Evolutionary conservation across 2,113 vertebrate species (phyloP).

Genomic region (Crocuta crocuta): DNA sequence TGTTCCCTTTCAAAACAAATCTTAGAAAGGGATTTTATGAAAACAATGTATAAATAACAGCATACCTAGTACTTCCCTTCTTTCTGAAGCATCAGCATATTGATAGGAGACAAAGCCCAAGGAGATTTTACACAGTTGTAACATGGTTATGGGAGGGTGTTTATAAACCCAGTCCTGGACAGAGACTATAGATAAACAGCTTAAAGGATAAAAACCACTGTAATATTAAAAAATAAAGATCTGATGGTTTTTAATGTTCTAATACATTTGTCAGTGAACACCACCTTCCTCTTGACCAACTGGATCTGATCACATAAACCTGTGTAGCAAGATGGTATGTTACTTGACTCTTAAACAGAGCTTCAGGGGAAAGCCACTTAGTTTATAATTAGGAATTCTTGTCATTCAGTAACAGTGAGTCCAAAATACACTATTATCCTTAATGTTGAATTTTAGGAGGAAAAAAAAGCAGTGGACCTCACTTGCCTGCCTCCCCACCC

Average conservation of each 20-base stretch:
- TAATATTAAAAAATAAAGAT: conserved; percentile 33
- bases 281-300: conserved; percentile 39
- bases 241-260: conserved; percentile 28
- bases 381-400: conserved; percentile 63
- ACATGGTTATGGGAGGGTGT: not conserved
- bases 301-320: not conserved
- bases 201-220: conserved; percentile 53
- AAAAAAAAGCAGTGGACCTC: not conserved
- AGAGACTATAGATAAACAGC: conserved; percentile 6
- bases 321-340: conserved; percentile 28
- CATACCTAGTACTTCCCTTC: not conserved
- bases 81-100: conserved; percentile 11
- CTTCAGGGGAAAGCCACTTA: not conserved
- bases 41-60: not conserved
- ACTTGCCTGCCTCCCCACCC: not conserved
- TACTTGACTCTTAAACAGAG: conserved; percentile 63
- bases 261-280: not conserved
- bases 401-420: conserved; percentile 22
- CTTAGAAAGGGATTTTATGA: conserved; percentile 24
- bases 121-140: not conserved
- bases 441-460: conserved; percentile 36
- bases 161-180: not conserved
- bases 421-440: conserved; percentile 49
- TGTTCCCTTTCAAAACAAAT: not conserved
- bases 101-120: not conserved